A percentile compares a stretch with the other conserved stretches of the same genome.
phyloP scores from a whole-genome alignment of 2,888 invertebrate species.

The Microdon myrmicae region DNA sequence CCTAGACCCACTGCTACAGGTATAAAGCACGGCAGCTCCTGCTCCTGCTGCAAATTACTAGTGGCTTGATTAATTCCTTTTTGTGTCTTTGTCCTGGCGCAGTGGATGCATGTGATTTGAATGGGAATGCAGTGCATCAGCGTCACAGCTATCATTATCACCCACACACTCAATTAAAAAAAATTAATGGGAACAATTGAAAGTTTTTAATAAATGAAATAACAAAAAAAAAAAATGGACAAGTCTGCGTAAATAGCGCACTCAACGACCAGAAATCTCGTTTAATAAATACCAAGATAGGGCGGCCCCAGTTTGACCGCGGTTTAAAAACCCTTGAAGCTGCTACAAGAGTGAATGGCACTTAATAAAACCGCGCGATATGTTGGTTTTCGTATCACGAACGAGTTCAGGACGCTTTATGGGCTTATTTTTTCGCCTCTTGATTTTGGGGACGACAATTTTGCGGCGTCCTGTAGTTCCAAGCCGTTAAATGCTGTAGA shows the following conservation, averaged over 20 bases:
- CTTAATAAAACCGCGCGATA: conserved; percentile 48
- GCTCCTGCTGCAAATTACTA: conserved; percentile 14
- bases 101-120: conserved; percentile 48
- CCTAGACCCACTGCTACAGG: conserved; percentile 45
- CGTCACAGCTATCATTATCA: conserved; percentile 40
- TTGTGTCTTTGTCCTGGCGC: conserved; percentile 31
- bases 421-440: conserved; percentile 3
- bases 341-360: conserved; percentile 45
- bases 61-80: conserved; percentile 39
- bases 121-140: conserved; percentile 44
- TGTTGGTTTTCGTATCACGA: conserved; percentile 36
- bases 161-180: conserved; percentile 35
- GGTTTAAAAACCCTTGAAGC: conserved; percentile 28
- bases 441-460: conserved; percentile 28
- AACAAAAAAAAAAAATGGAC: conserved; percentile 7
- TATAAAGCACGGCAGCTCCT: conserved; percentile 7
- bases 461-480: conserved; percentile 21
- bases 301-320: conserved; percentile 1
- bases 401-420: conserved; percentile 9
- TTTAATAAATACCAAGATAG: conserved; percentile 22
- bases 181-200: conserved; percentile 43
- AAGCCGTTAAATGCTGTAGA: no score
- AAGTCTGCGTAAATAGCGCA: conserved; percentile 31
- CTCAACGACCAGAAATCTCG: conserved; percentile 31
- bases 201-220: conserved; percentile 37